Base-by-base conservation (phyloP, 2,888 invertebrate genomes). In the Brachylomia viminalis region DNA sequence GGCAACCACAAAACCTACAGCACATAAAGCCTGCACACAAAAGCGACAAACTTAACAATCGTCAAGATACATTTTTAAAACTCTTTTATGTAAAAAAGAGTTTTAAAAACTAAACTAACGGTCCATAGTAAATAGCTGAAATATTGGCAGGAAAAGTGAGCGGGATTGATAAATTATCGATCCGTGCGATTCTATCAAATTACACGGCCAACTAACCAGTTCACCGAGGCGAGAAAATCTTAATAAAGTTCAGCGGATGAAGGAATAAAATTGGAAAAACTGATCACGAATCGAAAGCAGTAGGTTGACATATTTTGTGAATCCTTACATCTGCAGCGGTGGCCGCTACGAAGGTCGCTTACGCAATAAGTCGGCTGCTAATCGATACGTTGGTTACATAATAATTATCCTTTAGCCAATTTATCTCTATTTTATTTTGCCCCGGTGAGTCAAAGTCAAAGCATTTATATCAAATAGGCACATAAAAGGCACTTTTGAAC, bases 251-350 rank as follows among this genome's bases (percentile, higher is more conserved):
- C 33, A 30, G 33, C 11, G 38, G 45, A 38, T 49, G 7, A 78
- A 69, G 30, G 4, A 62, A 66, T 56, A 10, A 64, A 27, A 56
- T 81, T 66, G 15, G 52, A 17, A 71, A 71, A 72, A 45, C 49
- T 68, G 68, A 62, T 85, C 47, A 61, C 49, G 38, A 72, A 56
- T 54, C 54, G 75, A 86, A 80, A 87, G 83, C 83, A 90, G 89
- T 88, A 47, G 33, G 38, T 69, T 38, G 81, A 49, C 82, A 86
- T 85, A 90, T 91, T 92, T 90, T 72, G 90, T 81, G 95, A 95
- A 95, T 93, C 95, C 95, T 91, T 92, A 95, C 88, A 94, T 90
- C 89, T 94, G 94, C 94, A 92, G 86, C 87, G 86, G 71, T 84
- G 88, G 76, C 85, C 90, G 88, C 84, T 76, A 67, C 83, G 89